Conservation (phyloP, 2,113 vertebrate species). For the Gulo gulo region DNA sequence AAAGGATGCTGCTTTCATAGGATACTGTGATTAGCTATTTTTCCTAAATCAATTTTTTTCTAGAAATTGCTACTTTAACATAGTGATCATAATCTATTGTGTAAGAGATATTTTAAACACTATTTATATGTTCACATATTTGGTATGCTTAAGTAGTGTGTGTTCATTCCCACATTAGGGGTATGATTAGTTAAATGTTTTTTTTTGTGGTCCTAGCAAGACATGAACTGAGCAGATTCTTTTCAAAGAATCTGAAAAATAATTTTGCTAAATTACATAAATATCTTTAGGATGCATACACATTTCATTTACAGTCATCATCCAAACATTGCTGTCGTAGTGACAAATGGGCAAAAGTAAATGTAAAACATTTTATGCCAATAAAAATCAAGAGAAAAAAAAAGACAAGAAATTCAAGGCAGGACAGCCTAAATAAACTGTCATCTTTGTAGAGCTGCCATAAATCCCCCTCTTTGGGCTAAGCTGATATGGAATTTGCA, state of each 20-base stretch:
- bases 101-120: slow-evolving; percentile 68
- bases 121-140: slow-evolving; percentile 67
- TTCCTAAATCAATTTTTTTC: slow-evolving; percentile 55
- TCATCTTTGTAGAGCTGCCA: slow-evolving; percentile 69
- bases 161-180: slow-evolving; percentile 29
- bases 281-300: slow-evolving; percentile 40
- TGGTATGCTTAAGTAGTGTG: slow-evolving; percentile 65
- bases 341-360: slow-evolving; percentile 70
- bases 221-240: not conserved
- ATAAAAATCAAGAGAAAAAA: slow-evolving; percentile 78
- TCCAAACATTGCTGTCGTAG: slow-evolving; percentile 47
- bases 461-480: slow-evolving; percentile 64
- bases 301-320: slow-evolving; percentile 54
- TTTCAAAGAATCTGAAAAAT: slow-evolving; percentile 62
- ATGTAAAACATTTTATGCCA: slow-evolving; percentile 76
- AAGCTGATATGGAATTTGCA: slow-evolving; percentile 55
- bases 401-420: slow-evolving; percentile 65
- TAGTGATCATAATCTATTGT: slow-evolving; percentile 56
- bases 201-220: slow-evolving; percentile 40
- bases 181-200: slow-evolving; percentile 47
- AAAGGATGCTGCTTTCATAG: not conserved
- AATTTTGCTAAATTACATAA: slow-evolving; percentile 64
- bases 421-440: slow-evolving; percentile 75
- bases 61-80: slow-evolving; percentile 62
- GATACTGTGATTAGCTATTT: slow-evolving; percentile 58